These are phyloP conservation scores for Argyrosomus regius DNA, from an alignment of 2,797 vertebrate genomes.

Conservation along the genomic window DNA sequence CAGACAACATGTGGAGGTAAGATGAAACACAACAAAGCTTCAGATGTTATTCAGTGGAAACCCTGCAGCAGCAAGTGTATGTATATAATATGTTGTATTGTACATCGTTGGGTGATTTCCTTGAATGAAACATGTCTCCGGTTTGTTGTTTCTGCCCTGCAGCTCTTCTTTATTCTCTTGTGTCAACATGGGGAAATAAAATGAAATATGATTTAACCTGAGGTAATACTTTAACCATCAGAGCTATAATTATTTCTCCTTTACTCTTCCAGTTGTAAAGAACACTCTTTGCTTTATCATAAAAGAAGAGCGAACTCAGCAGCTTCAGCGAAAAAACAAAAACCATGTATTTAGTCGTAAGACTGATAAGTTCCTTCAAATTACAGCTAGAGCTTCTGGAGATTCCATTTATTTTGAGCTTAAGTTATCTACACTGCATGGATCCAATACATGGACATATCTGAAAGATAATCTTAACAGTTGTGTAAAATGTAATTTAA, in stretches of 20 bases:
- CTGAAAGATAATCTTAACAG: neutral
- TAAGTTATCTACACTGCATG: neutral
- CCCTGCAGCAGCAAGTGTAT: neutral
- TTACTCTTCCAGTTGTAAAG: constrained; percentile 32
- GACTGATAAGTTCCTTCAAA: neutral
- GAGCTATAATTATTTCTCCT: constrained; percentile 65
- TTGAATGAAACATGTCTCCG: constrained; percentile 53
- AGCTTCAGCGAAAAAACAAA: constrained; percentile 49
- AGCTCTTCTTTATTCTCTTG: constrained; percentile 51
- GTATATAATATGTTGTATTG: constrained; percentile 4
- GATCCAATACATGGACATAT: neutral
- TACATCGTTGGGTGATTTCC: constrained; percentile 45
- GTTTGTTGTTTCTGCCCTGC: constrained; percentile 54
- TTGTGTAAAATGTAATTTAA: neutral
- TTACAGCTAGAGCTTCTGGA: neutral
- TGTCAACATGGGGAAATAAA: constrained; percentile 56
- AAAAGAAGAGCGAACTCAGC: constrained; percentile 56
- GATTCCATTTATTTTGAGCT: neutral
- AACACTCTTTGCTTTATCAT: constrained; percentile 61
- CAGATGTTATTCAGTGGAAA: neutral
- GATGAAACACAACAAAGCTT: neutral
- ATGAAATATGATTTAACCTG: constrained; percentile 67
- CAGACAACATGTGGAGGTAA: neutral
- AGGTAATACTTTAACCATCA: constrained; percentile 77
- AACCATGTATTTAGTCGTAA: constrained; percentile 9